Evolutionary conservation across 2,113 vertebrate species (phyloP), one percentile per base, ranked within the genome.

Genomic region (Terrapene triunguis): DNA sequence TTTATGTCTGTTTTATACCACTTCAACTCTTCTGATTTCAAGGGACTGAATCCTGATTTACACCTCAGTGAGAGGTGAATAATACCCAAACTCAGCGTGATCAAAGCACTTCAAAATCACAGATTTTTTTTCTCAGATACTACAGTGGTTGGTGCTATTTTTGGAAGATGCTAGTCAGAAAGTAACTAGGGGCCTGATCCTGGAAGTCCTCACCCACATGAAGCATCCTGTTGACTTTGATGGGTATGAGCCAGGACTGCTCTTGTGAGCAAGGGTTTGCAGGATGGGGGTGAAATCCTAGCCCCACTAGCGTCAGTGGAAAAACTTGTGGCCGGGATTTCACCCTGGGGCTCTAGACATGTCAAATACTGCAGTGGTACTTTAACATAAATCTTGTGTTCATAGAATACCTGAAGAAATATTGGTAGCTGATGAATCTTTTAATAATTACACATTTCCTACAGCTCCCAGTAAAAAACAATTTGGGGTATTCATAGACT

Each of bases 21-120:
- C 78, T 51, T 2, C 79, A 32, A 1, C 25, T 4, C 0, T 92
- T 42, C 76, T 69, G 32, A 78, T 0, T 78, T 47, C 0, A 32
- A 32, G 55, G 79, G 42, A 48, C 51, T 38, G 38, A 38, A 72
- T 72, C 65, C 35, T 72, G 19, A 72, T 72, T 38, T 72, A 72
- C 21, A 72, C 65, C 19, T n/a, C 19, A 72, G 62, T 38, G 16
- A 38, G 65, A 62, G 59, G 59, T 35, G 29, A 38, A 72, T 72
- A 65, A 65, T 35, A n/a, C 62, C 5, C 65, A 38, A 38, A 72
- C n/a, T 72, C 65, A 72, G 35, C 22, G 2, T 89, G 83, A 82
- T 47, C 57, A 25, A 62, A 22, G 21, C 32, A 14, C 76, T 94
- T 84, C 91, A 94, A 90, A 89, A 85, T 51, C 78, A 51, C 69